Evolutionary conservation across 2,797 vertebrate genomes (phyloP), one percentile per base, ranked within the genome.

Genomic region (Bufotes viridis): DNA sequence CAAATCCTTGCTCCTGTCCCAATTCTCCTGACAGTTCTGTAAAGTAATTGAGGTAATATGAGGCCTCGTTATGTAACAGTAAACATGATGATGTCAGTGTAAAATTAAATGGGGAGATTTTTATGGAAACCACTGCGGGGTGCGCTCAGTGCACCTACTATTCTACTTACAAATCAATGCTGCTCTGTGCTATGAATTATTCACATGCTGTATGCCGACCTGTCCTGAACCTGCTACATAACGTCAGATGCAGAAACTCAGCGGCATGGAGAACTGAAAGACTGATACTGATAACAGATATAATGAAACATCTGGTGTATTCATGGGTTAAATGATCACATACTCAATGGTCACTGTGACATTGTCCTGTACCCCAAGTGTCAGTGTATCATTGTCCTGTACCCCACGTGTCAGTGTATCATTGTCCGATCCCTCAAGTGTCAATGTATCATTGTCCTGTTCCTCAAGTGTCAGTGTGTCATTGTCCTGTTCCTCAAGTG

Each of bases 31-130:
- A 75, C 72, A 75, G 42, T 51, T 75, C 72, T 51, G 42, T 51
- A 75, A 75, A 75, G 70, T 75, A 75, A 75, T 53, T n/a, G 72
- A 75, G 72, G 72, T 75, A 75, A 75, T 75, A 75, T 7, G 72
- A 75, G 72, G 72, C 72, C 72, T 75, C 42, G 22, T 75, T 75
- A 75, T 75, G 72, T 75, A 75, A 75, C 72, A 53, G 72, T n/a
- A 75, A 75, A 75, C 72, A 75, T 75, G 42, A 51, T 75, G 72
- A 75, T 75, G 72, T 75, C 72, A 75, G 72, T 12, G 42, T 51
- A 75, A 75, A 75, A 75, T 75, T 10, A 75, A 75, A 51, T 72
- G 72, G 20, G 20, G 42, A 42, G 42, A 51, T 51, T 75, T 75
- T 75, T 75, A 75, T 75, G 72, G 72, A 51, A 75, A 51, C 42